Evolutionary conservation across 2,113 vertebrate species (phyloP).

Genomic region (Gadus macrocephalus): DNA sequence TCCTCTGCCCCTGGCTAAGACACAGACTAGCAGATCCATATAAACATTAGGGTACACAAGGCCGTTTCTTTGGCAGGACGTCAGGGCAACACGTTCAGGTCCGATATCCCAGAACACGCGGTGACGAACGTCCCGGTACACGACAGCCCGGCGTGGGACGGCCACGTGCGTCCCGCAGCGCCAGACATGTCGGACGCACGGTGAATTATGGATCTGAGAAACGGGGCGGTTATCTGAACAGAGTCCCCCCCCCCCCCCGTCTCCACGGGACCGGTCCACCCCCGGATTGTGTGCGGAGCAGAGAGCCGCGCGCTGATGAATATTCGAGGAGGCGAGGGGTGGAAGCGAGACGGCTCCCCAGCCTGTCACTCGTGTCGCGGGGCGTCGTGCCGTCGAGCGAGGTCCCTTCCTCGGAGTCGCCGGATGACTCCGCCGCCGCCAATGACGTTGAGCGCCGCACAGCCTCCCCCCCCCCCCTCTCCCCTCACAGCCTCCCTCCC

Average conservation of each 20-base stretch:
- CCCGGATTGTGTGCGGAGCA: constrained; percentile 42
- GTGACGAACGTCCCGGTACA: no score
- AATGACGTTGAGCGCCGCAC: constrained; percentile 7
- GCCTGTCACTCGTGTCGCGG: constrained; percentile 59
- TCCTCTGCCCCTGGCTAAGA: no score
- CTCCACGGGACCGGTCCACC: constrained; percentile 54
- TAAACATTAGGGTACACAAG: no score
- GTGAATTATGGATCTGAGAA: constrained; percentile 19
- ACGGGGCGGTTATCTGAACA: constrained; percentile 51
- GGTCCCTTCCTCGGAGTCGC: constrained; percentile 52
- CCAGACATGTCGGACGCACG: constrained; percentile 45
- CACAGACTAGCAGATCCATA: no score
- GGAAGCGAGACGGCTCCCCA: constrained; percentile 65
- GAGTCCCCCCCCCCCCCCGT: constrained; percentile 43
- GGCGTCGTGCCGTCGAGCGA: constrained; percentile 48
- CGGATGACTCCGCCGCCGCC: constrained; percentile 39
- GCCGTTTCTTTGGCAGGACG: no score
- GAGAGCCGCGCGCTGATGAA: constrained; percentile 46
- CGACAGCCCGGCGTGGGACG: constrained; percentile 15
- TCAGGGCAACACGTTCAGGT: no score
- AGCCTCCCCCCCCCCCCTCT: no score
- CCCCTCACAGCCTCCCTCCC: constrained; percentile 9
- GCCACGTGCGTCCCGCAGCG: constrained; percentile 67
- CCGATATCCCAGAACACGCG: no score
- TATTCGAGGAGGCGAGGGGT: constrained; percentile 61